phyloP scores from a whole-genome alignment of 2,113 vertebrate genomes.

The Mus musculus region GRCm39 chrX:167902001-167902500 shows the following conservation, averaged over 20 bases:
- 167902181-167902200: background rate
- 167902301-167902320: background rate
- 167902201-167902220: background rate
- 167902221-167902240: background rate
- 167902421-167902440: conserved; percentile 25
- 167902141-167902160: conserved; percentile 15
- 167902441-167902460: background rate
- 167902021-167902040: background rate
- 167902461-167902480: background rate
- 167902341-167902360: background rate
- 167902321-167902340: background rate
- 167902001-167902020: background rate
- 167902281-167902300: conserved; percentile 9
- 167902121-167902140: background rate
- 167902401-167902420: conserved; percentile 48
- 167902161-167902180: conserved; percentile 21
- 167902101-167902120: conserved; percentile 31
- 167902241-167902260: background rate
- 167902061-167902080: background rate
- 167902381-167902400: background rate
- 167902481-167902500: background rate
- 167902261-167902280: conserved; percentile 3
- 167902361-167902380: conserved; percentile 23
- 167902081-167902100: background rate
- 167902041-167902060: background rate